A percentile compares a stretch with the other conserved stretches of the same genome.
Conservation (phyloP, 2,113 vertebrate species). For the Erpornis zantholeuca region DNA sequence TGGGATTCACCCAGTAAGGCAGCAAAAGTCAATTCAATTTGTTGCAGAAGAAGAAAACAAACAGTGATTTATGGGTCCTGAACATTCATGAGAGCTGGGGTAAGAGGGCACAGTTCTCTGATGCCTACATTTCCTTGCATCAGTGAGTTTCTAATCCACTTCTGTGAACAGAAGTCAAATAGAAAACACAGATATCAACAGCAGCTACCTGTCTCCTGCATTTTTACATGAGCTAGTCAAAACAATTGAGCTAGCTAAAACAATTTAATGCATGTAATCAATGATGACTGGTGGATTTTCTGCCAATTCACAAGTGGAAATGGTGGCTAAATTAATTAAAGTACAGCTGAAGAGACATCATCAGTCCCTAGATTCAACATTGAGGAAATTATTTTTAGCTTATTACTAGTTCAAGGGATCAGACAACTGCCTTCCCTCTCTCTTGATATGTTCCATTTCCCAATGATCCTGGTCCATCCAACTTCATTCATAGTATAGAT, state of each 20-base stretch:
- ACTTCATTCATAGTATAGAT: background rate
- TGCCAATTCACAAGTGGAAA: background rate
- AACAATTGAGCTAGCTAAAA: no score
- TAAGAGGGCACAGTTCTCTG: background rate
- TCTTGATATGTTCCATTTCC: background rate
- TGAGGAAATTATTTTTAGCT: background rate
- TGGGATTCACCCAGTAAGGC: background rate
- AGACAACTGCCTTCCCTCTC: background rate
- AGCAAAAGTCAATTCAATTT: background rate
- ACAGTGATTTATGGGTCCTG: background rate
- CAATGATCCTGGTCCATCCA: background rate
- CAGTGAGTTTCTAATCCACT: background rate
- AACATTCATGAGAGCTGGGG: background rate
- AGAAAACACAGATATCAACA: background rate
- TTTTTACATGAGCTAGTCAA: background rate
- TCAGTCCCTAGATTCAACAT: background rate
- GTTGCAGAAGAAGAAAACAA: background rate
- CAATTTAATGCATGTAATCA: background rate
- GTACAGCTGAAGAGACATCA: background rate
- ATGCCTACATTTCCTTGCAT: accelerated
- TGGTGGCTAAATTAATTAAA: background rate
- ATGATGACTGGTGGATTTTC: background rate
- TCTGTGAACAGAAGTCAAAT: background rate
- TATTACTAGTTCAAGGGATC: background rate
- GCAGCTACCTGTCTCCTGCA: background rate